Evolutionary conservation across 2,113 vertebrate species (phyloP).

Genomic region (Notothenia coriiceps): DNA sequence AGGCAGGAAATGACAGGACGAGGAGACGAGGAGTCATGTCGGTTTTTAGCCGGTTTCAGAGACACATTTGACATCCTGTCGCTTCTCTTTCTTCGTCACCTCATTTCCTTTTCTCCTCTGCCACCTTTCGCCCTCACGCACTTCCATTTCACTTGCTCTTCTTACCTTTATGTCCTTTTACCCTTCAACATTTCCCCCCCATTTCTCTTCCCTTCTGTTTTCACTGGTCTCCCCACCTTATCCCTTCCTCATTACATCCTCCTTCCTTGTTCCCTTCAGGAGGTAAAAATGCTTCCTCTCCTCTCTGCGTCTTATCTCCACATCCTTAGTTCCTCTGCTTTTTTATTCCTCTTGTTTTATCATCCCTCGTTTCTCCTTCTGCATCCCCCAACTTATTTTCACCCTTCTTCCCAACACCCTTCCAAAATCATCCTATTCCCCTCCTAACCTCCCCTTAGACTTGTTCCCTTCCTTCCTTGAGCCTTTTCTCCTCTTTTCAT

Average conservation of each 20-base stretch:
- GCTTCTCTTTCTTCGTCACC: not conserved
- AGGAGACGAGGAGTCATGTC: conserved; percentile 33
- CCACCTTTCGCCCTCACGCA: not conserved
- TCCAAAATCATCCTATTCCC: not conserved
- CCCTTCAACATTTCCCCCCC: not conserved
- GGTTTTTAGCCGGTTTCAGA: conserved; percentile 38
- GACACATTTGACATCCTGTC: not conserved
- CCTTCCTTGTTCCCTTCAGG: not conserved
- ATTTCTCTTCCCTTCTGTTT: not conserved
- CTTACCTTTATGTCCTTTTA: not conserved
- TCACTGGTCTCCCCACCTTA: not conserved
- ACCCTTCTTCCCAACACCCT: not conserved
- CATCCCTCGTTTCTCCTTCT: not conserved
- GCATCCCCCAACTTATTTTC: not conserved
- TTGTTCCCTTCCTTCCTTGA: not conserved
- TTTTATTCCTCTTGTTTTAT: not conserved
- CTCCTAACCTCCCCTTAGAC: too few relatives aligned
- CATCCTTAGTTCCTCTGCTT: not conserved
- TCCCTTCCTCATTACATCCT: too few relatives aligned
- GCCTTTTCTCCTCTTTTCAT: not conserved
- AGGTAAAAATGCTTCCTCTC: not conserved
- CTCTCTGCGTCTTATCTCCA: not conserved
- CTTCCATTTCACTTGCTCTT: not conserved
- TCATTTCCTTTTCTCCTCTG: not conserved
- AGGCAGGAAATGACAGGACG: conserved; percentile 39